Evolutionary conservation across 2,113 vertebrate genomes (phyloP), one percentile per base, ranked within the genome.

Genomic region (Reinhardtius hippoglossoides): DNA sequence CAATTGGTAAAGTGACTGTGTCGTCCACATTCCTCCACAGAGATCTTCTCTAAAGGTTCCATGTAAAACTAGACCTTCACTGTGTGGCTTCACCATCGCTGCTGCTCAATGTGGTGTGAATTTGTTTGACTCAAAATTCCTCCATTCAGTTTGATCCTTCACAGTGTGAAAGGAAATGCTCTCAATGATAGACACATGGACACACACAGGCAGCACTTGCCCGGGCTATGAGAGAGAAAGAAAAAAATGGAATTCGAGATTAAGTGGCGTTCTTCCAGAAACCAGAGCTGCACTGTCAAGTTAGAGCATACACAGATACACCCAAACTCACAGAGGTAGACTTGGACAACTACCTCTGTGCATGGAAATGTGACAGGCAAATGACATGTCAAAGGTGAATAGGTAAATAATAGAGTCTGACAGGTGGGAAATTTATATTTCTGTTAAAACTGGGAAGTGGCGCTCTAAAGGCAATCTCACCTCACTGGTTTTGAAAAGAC

Each of bases 381-480:
- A 44, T 21, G 55, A 69, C 42, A 59, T 13, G 27, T 66, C 62
- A 67, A 50, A 74, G 67, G 58, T 71, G 68, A 87, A 77, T 71
- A 26, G 65, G 80, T 83, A 67, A 83, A 74, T 83, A 82, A 84
- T 79, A 52, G 31, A 60, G 31, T 42, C 59, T 80, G 87, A 67
- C 85, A 73, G 78, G 67, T 82, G 63, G 60, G 78, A 80, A 80
- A 86, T 84, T 76, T 78, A 84, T 67, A 87, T 84, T 73, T 80
- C 35, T 74, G 61, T 77, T 67, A 76, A 88, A 84, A 67, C 27
- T 75, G 73, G 58, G 65, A 61, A 64, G 26, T 54, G 44, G 31
- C 1, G 6, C 62, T 76, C 10, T 50, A 46, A 80, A 64, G 68
- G 18, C 60, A 70, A 31, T 73, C 61, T 85, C 55, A 69, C 67